Conservation (phyloP, 2,113 vertebrate genomes). For the Salvator merianae region DNA sequence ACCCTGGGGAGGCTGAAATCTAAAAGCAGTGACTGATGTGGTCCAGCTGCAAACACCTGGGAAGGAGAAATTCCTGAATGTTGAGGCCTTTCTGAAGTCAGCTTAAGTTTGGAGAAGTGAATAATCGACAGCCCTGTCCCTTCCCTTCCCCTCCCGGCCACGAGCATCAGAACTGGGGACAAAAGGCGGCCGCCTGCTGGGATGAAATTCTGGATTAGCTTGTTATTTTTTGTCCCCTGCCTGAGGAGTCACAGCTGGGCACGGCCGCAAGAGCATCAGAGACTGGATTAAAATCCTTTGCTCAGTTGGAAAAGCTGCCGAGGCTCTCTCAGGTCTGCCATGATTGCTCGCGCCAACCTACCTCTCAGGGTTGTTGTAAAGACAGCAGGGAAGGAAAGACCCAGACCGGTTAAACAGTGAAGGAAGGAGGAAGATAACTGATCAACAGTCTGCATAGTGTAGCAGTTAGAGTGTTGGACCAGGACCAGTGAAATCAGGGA, state of each 20-base stretch:
- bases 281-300: neutral
- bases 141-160: no score
- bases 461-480: no score
- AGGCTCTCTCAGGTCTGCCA: neutral
- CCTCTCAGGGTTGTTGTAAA: neutral
- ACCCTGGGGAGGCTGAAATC: neutral
- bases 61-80: neutral
- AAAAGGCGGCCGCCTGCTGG: neutral
- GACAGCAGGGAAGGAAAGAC: neutral
- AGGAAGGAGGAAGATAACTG: no score
- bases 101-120: neutral
- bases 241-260: no score
- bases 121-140: neutral
- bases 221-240: no score
- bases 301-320: neutral
- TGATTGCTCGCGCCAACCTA: neutral
- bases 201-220: neutral
- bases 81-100: neutral
- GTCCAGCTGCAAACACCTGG: constrained; percentile 22
- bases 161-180: neutral
- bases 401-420: neutral
- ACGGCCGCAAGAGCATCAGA: neutral
- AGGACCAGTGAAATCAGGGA: no score
- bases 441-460: no score
- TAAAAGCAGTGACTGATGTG: neutral